These are phyloP conservation scores for Indicator indicator DNA, from an alignment of 2,113 vertebrate species.

Conservation along the genomic window DNA sequence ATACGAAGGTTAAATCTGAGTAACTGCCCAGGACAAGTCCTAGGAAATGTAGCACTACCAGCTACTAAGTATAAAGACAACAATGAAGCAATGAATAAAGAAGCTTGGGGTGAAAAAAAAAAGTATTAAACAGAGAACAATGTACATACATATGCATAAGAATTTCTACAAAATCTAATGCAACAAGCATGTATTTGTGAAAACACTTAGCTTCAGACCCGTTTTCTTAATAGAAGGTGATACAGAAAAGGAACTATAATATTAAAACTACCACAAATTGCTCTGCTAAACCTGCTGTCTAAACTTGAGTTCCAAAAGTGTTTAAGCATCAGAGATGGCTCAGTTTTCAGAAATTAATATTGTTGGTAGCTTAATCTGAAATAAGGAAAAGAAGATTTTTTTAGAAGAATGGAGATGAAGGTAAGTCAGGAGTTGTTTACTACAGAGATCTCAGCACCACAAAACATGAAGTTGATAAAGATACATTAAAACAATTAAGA, in stretches of 20 bases:
- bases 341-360: background rate
- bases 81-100: background rate
- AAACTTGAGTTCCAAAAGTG: background rate
- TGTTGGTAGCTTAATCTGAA: background rate
- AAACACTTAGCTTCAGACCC: background rate
- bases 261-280: background rate
- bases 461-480: background rate
- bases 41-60: background rate
- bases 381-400: background rate
- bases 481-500: background rate
- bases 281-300: background rate
- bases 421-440: slow-evolving; percentile 9
- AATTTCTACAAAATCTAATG: background rate
- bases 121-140: background rate
- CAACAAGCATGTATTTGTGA: background rate
- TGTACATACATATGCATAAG: background rate
- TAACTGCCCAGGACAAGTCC: background rate
- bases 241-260: background rate
- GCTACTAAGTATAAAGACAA: background rate
- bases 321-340: background rate
- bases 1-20: background rate
- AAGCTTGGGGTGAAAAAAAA: background rate
- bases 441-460: slow-evolving; percentile 8
- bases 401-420: slow-evolving; percentile 12
- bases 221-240: background rate